These are phyloP conservation scores for Clepsis dumicolana DNA, from an alignment of 2,888 invertebrate species.

Conservation along the genomic window DNA sequence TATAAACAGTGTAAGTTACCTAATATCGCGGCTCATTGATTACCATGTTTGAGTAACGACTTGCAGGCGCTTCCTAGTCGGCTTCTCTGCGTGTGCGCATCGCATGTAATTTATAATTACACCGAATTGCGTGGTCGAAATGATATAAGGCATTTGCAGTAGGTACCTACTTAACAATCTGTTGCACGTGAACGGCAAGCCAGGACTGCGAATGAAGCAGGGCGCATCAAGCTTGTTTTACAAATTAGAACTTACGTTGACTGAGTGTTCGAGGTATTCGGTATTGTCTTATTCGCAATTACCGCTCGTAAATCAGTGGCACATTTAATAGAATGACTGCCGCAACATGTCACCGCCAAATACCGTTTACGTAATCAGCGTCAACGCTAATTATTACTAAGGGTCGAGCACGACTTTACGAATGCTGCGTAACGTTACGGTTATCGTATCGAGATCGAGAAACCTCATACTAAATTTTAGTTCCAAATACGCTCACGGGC, in stretches of 20 bases:
- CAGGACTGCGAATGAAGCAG: constrained; percentile 59
- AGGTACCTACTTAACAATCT: constrained; percentile 62
- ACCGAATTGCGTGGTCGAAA: constrained; percentile 79
- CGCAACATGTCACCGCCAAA: constrained; percentile 8
- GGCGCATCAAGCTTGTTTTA: constrained; percentile 53
- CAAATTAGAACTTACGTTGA: constrained; percentile 51
- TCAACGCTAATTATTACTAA: constrained; percentile 2
- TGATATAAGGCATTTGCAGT: constrained; percentile 80
- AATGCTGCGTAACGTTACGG: too few relatives aligned
- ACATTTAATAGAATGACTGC: constrained; percentile 21
- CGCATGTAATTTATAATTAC: constrained; percentile 80
- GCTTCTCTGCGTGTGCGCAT: constrained; percentile 54
- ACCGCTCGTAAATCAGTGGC: constrained; percentile 28
- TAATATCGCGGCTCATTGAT: constrained; percentile 60
- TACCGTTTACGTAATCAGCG: constrained; percentile 7
- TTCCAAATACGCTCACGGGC: too few relatives aligned
- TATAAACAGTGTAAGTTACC: constrained; percentile 37
- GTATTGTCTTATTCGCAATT: constrained; percentile 32
- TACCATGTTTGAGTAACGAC: constrained; percentile 61
- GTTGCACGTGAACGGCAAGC: constrained; percentile 55
- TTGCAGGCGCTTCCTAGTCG: constrained; percentile 58
- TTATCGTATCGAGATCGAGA: too few relatives aligned
- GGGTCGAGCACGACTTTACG: too few relatives aligned
- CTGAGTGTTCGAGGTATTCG: constrained; percentile 1
- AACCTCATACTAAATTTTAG: too few relatives aligned